Base-by-base conservation (phyloP, 2,888 invertebrate species). In the Caenorhabditis sp. region DNA sequence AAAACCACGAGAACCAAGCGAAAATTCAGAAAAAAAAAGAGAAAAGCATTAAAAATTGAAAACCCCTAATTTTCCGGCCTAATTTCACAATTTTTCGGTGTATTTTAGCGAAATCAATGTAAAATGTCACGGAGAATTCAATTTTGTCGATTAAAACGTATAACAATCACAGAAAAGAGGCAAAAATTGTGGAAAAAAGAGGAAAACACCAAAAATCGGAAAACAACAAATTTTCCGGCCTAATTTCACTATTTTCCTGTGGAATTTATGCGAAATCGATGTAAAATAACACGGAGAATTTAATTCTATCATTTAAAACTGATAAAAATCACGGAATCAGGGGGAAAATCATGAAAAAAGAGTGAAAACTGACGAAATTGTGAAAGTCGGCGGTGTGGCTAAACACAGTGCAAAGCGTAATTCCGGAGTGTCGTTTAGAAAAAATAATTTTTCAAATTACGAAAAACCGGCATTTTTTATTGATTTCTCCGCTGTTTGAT, bases 351-450 rank as follows among this genome's bases (percentile, higher is more conserved):
- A 13, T 20, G n/a, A 50, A 50, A 50, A 50, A 3, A 50, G 20
- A 3, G 22, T 4, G 20, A 50, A 50, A n/a, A 3, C 3, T 3
- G 44, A n/a, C n/a, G n/a, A n/a, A n/a, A 53, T 35, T 37, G 53
- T 15, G 50, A 22, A 47, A 24, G 44, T 55, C 71, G 71, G 58
- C 71, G 58, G 71, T 71, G 11, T 26, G 4, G 58, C 50, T 74
- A 74, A 74, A 74, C 74, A 74, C n/a, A 37, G 58, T 26, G 60
- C 74, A 26, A 8, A 0, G 37, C 67, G 74, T 35, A 35, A 47
- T 68, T 28, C 18, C 37, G 65, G 65, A 65, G 65, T 35, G 53
- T 65, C 65, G 65, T 65, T 68, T 6, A 50, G n/a, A n/a, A n/a
- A n/a, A n/a, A n/a, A n/a, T 35, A 2, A 44, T 51, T 60, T 51